Evolutionary conservation across 2,113 vertebrate genomes (phyloP).

Genomic region (Pipa parva): DNA sequence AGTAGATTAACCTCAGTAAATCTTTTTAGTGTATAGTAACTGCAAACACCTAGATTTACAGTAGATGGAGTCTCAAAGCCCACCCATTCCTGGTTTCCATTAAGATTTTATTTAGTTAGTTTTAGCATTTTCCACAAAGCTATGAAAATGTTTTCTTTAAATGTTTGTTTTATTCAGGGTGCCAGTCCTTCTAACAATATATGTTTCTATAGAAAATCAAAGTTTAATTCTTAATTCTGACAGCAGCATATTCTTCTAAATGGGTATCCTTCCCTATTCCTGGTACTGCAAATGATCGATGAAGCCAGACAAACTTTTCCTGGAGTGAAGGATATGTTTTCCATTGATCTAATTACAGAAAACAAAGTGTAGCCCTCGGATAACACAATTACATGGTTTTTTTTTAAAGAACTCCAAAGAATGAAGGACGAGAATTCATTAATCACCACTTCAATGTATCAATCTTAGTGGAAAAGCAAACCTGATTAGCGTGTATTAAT

Average conservation of each 20-base stretch:
- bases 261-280: constrained; percentile 10
- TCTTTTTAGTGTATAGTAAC: too few species aligned
- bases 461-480: constrained; percentile 41
- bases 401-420: constrained; percentile 33
- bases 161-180: too few species aligned
- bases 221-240: background rate
- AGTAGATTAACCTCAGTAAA: too few species aligned
- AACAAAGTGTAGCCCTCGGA: constrained; percentile 39
- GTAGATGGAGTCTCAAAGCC: too few species aligned
- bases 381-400: constrained; percentile 40
- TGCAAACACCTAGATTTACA: too few species aligned
- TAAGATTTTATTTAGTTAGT: too few species aligned
- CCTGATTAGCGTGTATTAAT: constrained; percentile 43
- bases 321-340: constrained; percentile 29
- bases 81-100: too few species aligned
- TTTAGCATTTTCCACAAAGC: too few species aligned
- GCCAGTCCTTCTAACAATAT: too few species aligned
- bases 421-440: constrained; percentile 39
- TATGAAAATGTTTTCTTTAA: too few species aligned
- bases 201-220: too few species aligned
- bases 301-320: constrained; percentile 20
- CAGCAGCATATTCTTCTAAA: constrained; percentile 13
- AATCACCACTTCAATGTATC: constrained; percentile 43
- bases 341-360: constrained; percentile 35
- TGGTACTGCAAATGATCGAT: constrained; percentile 16